phyloP scores from a whole-genome alignment of 2,113 vertebrate genomes.

The Coracopsis vasa region DNA sequence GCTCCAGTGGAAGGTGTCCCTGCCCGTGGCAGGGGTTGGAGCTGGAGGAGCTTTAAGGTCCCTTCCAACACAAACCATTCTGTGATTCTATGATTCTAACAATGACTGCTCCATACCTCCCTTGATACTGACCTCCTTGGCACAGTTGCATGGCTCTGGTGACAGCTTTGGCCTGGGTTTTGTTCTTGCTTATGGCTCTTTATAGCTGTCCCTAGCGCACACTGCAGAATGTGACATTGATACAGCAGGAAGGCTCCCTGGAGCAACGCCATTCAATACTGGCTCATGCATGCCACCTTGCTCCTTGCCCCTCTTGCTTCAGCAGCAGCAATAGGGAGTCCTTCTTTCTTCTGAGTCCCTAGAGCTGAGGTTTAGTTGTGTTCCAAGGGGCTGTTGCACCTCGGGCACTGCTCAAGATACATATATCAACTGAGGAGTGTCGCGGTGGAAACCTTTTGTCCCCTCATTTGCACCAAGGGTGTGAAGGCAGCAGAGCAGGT shows the following conservation, averaged over 20 bases:
- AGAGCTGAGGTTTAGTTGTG: neutral
- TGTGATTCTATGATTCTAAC: neutral
- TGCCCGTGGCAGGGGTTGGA: neutral
- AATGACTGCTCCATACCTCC: rapidly evolving
- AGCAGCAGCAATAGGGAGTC: neutral
- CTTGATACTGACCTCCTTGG: neutral
- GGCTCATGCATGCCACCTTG: neutral
- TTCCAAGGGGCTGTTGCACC: neutral
- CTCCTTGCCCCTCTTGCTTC: neutral
- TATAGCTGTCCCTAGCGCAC: too few species aligned
- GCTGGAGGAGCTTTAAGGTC: neutral
- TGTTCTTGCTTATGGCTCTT: neutral
- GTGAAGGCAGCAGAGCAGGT: neutral
- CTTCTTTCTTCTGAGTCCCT: neutral
- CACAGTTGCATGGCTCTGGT: too few species aligned
- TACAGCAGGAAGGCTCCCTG: neutral
- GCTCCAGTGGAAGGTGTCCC: neutral
- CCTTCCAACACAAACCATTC: neutral
- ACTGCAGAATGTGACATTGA: rapidly evolving
- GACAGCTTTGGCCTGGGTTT: neutral
- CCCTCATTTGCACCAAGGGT: neutral
- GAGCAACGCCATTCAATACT: neutral
- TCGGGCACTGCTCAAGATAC: neutral
- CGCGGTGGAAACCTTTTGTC: neutral
- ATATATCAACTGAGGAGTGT: too few species aligned